Evolutionary conservation across 2,113 vertebrate species (phyloP), one percentile per base, ranked within the genome.

Genomic region (Platysternon megacephalum): DNA sequence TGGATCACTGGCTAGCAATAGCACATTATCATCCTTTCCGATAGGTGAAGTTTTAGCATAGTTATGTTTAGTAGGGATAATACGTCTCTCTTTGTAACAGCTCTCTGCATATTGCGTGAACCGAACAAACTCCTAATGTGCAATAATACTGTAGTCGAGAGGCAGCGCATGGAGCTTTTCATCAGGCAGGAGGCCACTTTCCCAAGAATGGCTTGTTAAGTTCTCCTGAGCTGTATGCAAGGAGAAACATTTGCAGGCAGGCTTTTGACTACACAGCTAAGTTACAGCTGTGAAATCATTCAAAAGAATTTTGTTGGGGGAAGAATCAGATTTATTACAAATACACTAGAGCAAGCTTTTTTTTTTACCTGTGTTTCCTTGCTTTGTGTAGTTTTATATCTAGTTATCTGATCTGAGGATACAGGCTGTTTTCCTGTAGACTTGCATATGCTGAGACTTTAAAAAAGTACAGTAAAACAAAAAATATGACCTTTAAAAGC

Each of bases 401-500:
- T 61, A 4, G 93, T 76, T 87, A 39, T 49, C 89, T 28, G 74
- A 53, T 86, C 93, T 48, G 58, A 42, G 17, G 17, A 19, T 46
- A 7, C 32, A 4, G 84, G 79, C 96, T 92, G 39, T 89, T 86
- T 79, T 79, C 78, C 91, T 14, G n/a, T 88, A 94, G 55, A 28
- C 90, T 97, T 98, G 97, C 97, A 98, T 98, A 97, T 89, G 95
- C 97, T 98, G 97, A 97, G 84, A 96, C 93, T 97, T 96, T 97
- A 97, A 96, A 98, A 96, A 97, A 98, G 97, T 97, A 97, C 86
- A 95, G 96, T 97, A 96, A 98, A 97, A 96, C 97, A 97, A 97
- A 98, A 98, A 98, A 97, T 98, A 98, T 98, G 98, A 98, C 98
- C 98, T 98, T 99, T 98, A 98, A 98, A 98, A 98, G 98, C 98